These are phyloP conservation scores for Chironomus tepperi DNA, from an alignment of 1,140 invertebrate species.

Conservation along the genomic window DNA sequence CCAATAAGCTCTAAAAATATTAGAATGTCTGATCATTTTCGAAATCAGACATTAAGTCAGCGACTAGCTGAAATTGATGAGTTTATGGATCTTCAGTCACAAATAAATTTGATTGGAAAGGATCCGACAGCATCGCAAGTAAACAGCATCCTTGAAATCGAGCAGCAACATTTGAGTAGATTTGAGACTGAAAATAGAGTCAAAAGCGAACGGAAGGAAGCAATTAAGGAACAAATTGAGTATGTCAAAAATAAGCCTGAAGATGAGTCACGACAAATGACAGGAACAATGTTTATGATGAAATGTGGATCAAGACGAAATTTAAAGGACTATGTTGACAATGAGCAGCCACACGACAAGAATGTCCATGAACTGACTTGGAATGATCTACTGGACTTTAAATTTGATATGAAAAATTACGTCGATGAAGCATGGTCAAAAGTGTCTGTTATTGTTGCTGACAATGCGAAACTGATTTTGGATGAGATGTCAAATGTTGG, in stretches of 20 bases:
- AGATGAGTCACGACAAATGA: neutral
- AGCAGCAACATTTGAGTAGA: neutral
- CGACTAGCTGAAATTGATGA: neutral
- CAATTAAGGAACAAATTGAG: neutral
- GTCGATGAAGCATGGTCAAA: neutral
- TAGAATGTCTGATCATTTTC: neutral
- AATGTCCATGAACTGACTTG: neutral
- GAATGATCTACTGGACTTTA: neutral
- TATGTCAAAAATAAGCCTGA: neutral
- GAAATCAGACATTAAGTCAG: neutral
- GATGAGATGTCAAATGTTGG: conserved; percentile 43
- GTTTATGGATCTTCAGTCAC: neutral
- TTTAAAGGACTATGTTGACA: neutral
- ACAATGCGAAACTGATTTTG: conserved; percentile 44
- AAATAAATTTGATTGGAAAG: neutral
- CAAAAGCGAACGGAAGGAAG: neutral
- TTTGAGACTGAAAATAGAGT: neutral
- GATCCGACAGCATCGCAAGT: neutral
- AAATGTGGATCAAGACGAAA: neutral
- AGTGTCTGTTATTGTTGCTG: conserved; percentile 29
- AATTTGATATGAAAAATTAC: neutral
- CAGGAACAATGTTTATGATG: neutral
- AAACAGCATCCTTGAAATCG: neutral
- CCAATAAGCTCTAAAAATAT: too few relatives aligned
- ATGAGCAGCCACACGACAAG: neutral